Base-by-base conservation (phyloP, 2,797 vertebrate genomes). In the Sciurus vulgaris region DNA sequence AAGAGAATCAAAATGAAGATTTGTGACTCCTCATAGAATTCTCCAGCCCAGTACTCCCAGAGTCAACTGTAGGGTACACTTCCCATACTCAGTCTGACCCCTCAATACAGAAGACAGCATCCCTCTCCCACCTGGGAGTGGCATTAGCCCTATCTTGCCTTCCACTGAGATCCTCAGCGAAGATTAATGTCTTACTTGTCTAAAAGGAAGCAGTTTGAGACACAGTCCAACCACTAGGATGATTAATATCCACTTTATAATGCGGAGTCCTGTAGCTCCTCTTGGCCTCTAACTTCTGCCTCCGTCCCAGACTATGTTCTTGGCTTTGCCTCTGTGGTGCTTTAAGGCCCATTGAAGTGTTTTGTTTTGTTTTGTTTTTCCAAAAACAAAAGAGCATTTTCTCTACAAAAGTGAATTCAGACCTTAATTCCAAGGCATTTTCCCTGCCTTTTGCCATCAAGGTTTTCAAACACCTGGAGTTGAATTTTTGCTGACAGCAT, bases 331-430 rank as follows among this genome's bases (percentile, higher is more conserved):
- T 79, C 76, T 91, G 0, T 86, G 38, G 79, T 4, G 54, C 3
- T 20, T 65, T 17, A 56, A 93, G 69, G 47, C n/a, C 14, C 61
- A 35, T 54, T 76, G 44, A 76, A 91, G 30, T 72, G 9, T 65
- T 87, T 94, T 82, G 4, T 54, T 51, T 51, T 51, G 12, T 44
- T 22, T 56, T 12, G n/a, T n/a, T 56, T 3, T 24, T 24, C 63
- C 5, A 7, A 73, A 82, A 92, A 82, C 15, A 83, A 92, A 93
- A 72, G 56, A 81, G 33, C 14, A 44, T 2, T 56, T 91, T 87
- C 56, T 90, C 67, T 54, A 82, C 67, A 59, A 38, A 83, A 38
- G 18, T 89, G 63, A 88, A 63, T 86, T 91, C 69, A 83, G 54
- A 65, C 33, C 7, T 92, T 35, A 56, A 49, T 78, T 74, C 38